Conservation (phyloP, 1,140 invertebrate genomes). For the Ectropis grisescens region DNA sequence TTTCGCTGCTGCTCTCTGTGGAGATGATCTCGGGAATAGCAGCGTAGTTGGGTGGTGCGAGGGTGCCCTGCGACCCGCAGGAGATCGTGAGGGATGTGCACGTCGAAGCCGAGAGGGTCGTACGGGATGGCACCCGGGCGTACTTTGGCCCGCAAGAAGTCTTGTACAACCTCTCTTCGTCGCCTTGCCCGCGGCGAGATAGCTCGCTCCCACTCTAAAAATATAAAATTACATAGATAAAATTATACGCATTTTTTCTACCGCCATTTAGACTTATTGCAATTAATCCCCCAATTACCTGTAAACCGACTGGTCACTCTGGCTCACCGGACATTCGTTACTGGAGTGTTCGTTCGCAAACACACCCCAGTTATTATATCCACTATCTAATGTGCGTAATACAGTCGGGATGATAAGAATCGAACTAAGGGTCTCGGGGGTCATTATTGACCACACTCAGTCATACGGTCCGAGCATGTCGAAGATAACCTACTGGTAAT, state of each 20-base stretch:
- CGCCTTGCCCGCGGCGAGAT: constrained; percentile 38
- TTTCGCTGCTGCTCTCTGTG: constrained; percentile 56
- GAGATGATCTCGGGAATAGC: constrained; percentile 50
- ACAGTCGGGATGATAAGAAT: constrained; percentile 42
- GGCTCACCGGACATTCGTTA: constrained; percentile 31
- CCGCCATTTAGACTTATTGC: too few relatives aligned
- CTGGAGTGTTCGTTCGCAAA: constrained; percentile 47
- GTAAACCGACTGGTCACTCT: constrained; percentile 17
- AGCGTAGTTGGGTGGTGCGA: constrained; percentile 70
- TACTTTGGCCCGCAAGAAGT: constrained; percentile 53
- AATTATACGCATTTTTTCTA: too few relatives aligned
- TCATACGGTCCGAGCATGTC: constrained; percentile 48
- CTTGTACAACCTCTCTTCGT: constrained; percentile 49
- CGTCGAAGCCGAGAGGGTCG: constrained; percentile 60
- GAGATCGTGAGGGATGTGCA: constrained; percentile 72
- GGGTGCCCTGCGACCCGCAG: constrained; percentile 71
- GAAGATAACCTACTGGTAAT: constrained; percentile 46
- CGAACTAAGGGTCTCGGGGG: constrained; percentile 39
- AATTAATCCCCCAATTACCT: too few relatives aligned
- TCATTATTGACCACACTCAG: constrained; percentile 47
- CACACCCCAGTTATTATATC: constrained; percentile 57
- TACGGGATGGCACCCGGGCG: constrained; percentile 56
- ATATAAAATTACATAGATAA: constrained; percentile 8
- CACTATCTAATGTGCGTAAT: constrained; percentile 57
- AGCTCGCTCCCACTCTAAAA: constrained; percentile 55